Base-by-base conservation (phyloP, 2,888 invertebrate genomes). In the Epinotia bilunana region DNA sequence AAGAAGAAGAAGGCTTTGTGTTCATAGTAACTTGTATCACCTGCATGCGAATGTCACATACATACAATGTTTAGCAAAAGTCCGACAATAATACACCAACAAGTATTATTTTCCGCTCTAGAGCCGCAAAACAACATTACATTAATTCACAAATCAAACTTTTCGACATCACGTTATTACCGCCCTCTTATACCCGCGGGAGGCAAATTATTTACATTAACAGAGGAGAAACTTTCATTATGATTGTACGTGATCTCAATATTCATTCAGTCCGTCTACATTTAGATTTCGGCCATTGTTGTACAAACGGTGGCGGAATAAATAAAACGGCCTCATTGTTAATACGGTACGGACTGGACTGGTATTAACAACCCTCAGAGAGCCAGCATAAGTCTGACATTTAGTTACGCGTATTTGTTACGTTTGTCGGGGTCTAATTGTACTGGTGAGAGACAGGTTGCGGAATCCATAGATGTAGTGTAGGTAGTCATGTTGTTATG, bases 161-260 rank as follows among this genome's bases (percentile, higher is more conserved):
- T 72, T 72, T 65, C 49, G 33, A 58, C 58, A 46, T n/a, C 64
- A 58, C 12, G 58, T 28, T 33, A 65, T 72, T 58, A 55, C 57
- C 16, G 9, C 33, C n/a, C 65, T 53, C 20, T 53, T n/a, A 60
- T 60, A 28, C 61, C 28, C 18, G 39, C 9, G n/a, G 39, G 39
- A 67, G 60, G 73, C 55, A 73, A 73, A 73, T 73, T 61, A 73
- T 73, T 67, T 73, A 67, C 73, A 53, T 58, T 78, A 76, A 77
- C 74, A 71, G 77, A 60, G 69, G 76, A 76, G 77, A 77, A 81
- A 83, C 80, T 83, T 83, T 83, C 81, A 83, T 84, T 84, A 83
- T 79, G 77, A 67, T 53, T 60, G 79, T 69, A 81, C 86, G 85
- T 86, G 86, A 80, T 76, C 77, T 58, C 68, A 77, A 77, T 80